phyloP scores from a whole-genome alignment of 2,888 invertebrate species.

The Scelioninae gen. 1 region DNA sequence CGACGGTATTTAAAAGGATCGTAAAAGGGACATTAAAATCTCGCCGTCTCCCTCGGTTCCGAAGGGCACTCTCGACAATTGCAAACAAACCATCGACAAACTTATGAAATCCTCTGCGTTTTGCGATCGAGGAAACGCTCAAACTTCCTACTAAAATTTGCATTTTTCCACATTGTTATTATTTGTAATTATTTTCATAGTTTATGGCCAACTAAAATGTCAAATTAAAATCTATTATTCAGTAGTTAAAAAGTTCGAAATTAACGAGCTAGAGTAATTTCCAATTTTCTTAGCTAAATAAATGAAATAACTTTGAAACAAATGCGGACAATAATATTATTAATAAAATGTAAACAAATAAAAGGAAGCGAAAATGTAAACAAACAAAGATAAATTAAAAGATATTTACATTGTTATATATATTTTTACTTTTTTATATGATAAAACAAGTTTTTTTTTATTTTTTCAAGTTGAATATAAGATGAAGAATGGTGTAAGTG shows the following conservation, averaged over 20 bases:
- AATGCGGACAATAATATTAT: neutral
- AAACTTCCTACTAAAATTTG: conserved; percentile 16
- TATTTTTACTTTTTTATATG: conserved; percentile 1
- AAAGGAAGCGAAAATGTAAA: no score
- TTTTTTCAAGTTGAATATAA: neutral
- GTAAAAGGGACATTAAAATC: conserved; percentile 83
- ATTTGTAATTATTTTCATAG: conserved; percentile 5
- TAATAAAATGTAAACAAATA: no score
- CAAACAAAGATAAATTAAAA: no score
- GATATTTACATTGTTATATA: conserved; percentile 11
- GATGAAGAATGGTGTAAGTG: conserved; percentile 37
- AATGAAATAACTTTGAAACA: neutral
- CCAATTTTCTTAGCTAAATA: neutral
- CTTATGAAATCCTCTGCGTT: conserved; percentile 12
- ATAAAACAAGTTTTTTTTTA: conserved; percentile 2
- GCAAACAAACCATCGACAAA: conserved; percentile 17
- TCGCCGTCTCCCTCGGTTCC: conserved; percentile 75
- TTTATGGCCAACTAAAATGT: conserved; percentile 6
- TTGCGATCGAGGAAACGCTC: conserved; percentile 30
- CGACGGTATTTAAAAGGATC: conserved; percentile 82
- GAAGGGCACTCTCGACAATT: conserved; percentile 56
- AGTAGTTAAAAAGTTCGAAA: neutral
- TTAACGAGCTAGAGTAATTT: conserved; percentile 15
- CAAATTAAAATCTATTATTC: conserved; percentile 1
- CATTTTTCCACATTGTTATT: conserved; percentile 17